Conservation (phyloP, 2,797 vertebrate species). For the Chloroceryle amazona region DNA sequence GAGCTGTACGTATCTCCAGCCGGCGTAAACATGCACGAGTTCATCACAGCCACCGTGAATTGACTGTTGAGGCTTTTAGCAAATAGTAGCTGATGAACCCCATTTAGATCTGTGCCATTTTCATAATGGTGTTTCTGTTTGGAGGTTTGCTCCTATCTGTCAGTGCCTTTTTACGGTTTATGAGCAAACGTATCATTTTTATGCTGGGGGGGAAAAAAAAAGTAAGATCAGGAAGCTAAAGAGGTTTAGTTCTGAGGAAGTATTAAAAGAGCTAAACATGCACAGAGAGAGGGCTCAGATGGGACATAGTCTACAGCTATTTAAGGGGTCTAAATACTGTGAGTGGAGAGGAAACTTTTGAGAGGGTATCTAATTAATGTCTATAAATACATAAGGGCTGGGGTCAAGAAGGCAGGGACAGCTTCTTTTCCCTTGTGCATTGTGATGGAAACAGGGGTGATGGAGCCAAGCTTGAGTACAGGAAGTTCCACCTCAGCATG, state of each 20-base stretch:
- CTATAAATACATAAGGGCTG: too few species aligned
- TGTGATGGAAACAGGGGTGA: too few species aligned
- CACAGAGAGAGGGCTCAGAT: neutral
- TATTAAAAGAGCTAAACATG: slow-evolving; percentile 8
- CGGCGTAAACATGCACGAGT: neutral
- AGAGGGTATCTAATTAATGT: too few species aligned
- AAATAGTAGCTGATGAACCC: slow-evolving; percentile 39
- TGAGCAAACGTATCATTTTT: slow-evolving; percentile 57
- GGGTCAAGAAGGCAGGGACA: too few species aligned
- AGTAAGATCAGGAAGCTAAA: neutral
- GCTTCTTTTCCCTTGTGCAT: too few species aligned
- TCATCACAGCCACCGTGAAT: slow-evolving; percentile 8
- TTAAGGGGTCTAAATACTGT: neutral
- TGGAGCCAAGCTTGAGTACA: too few species aligned
- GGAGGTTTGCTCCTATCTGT: neutral
- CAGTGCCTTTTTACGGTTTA: slow-evolving; percentile 55
- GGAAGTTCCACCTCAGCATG: too few species aligned
- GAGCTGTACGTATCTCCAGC: neutral
- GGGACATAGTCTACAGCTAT: neutral
- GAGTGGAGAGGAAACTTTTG: neutral
- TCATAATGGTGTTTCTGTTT: slow-evolving; percentile 34
- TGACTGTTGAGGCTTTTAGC: slow-evolving; percentile 39
- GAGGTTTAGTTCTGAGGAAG: slow-evolving; percentile 8
- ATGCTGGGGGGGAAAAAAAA: neutral
- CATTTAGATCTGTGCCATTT: slow-evolving; percentile 37